These are phyloP conservation scores for Campylomormyrus numenius DNA, from an alignment of 2,113 vertebrate species.

Conservation along the genomic window DNA sequence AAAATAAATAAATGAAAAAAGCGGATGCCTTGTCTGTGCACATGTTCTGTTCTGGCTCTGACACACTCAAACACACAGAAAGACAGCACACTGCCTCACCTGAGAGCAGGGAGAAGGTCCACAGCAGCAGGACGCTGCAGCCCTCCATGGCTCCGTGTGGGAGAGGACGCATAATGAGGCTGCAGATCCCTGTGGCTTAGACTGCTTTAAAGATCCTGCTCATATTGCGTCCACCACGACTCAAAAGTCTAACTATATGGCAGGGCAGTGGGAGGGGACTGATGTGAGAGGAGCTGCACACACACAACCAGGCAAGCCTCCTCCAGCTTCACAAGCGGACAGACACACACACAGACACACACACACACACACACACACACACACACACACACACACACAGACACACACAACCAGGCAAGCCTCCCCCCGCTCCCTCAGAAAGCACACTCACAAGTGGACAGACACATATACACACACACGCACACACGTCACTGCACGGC, in stretches of 20 bases:
- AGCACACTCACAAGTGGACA: neutral
- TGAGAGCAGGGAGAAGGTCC: slow-evolving; percentile 74
- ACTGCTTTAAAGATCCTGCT: slow-evolving; percentile 50
- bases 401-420: too few species aligned
- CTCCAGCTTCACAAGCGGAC: neutral
- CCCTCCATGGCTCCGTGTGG: slow-evolving; percentile 71
- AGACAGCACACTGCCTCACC: slow-evolving; percentile 61
- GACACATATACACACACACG: neutral
- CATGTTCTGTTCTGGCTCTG: slow-evolving; percentile 12
- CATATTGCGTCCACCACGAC: slow-evolving; percentile 59
- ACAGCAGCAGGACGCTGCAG: slow-evolving; percentile 71
- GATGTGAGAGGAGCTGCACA: slow-evolving; percentile 64
- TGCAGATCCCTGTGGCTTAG: slow-evolving; percentile 54
- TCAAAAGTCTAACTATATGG: slow-evolving; percentile 65
- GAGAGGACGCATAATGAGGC: slow-evolving; percentile 37
- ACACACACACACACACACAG: slow-evolving; percentile 4
- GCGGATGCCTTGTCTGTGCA: neutral
- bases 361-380: neutral
- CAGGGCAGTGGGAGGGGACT: slow-evolving; percentile 81
- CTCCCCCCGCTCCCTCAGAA: too few species aligned
- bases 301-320: slow-evolving; percentile 34
- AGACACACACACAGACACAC: neutral
- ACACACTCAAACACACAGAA: slow-evolving; percentile 11
- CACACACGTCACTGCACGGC: neutral
- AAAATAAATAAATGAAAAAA: neutral